Conservation (phyloP, 2,888 invertebrate species). For the Lingula anatina region DNA sequence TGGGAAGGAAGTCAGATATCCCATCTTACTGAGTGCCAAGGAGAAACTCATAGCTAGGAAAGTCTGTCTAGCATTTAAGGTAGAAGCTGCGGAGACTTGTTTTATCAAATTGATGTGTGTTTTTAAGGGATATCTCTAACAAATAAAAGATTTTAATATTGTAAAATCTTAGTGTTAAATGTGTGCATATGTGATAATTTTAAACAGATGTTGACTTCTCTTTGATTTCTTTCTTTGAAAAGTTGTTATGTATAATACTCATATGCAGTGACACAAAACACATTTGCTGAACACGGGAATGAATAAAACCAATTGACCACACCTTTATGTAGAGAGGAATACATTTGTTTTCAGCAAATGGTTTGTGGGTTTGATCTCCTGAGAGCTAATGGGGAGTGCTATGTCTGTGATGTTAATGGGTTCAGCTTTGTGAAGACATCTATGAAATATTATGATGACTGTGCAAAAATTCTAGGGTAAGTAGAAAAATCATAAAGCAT, state of each 20-base stretch:
- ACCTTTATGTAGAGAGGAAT: background rate
- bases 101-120: no score
- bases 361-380: conserved; percentile 98
- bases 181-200: no score
- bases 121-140: no score
- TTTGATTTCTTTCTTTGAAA: background rate
- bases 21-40: conserved; percentile 92
- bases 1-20: conserved; percentile 94
- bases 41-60: conserved; percentile 97
- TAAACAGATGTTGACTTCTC: background rate
- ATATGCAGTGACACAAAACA: no score
- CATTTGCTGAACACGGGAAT: no score
- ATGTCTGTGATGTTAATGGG: conserved; percentile 99
- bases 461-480: conserved; percentile 76
- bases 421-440: conserved; percentile 99
- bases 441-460: conserved; percentile 99
- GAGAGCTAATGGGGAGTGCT: conserved; percentile 95
- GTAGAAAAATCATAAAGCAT: conserved; percentile 5
- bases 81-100: no score
- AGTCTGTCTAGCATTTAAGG: conserved; percentile 69
- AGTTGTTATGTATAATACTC: no score
- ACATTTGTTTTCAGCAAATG: conserved; percentile 66
- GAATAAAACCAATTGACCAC: no score
- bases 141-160: no score
- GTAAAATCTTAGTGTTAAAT: no score